These are phyloP conservation scores for Drosophila quadrilineata DNA, from an alignment of 1,140 invertebrate genomes.

Conservation along the genomic window DNA sequence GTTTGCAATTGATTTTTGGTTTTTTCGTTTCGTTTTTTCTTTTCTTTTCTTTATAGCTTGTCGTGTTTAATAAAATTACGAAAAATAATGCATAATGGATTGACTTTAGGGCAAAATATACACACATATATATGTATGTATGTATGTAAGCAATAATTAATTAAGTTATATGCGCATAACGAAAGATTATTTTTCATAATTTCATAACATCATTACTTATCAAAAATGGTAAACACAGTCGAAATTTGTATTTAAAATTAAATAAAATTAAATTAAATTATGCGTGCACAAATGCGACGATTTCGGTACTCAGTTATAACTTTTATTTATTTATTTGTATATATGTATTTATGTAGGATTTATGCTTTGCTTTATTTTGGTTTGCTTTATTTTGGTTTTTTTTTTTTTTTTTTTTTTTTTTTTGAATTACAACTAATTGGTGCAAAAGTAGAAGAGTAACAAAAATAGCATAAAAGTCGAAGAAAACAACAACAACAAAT, in stretches of 20 bases:
- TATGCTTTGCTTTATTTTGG: too few relatives aligned
- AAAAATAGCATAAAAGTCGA: too few relatives aligned
- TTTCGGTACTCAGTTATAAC: constrained; percentile 30
- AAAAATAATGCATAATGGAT: constrained; percentile 45
- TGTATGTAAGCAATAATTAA: constrained; percentile 32
- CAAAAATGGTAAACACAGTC: constrained; percentile 41
- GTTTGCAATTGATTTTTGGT: constrained; percentile 8
- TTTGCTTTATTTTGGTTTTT: constrained; percentile 13
- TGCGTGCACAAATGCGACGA: constrained; percentile 79
- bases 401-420: constrained; percentile 9
- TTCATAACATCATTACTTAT: constrained; percentile 34
- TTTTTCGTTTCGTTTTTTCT: constrained; percentile 3
- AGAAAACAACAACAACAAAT: too few relatives aligned
- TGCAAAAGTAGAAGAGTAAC: constrained; percentile 48
- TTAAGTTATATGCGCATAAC: constrained; percentile 39
- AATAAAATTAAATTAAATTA: constrained; percentile 63
- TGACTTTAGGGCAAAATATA: constrained; percentile 41
- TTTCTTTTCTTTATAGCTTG: constrained; percentile 4
- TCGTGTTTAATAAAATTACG: constrained; percentile 20
- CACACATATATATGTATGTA: too few relatives aligned
- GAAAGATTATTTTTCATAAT: constrained; percentile 37
- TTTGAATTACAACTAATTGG: constrained; percentile 37
- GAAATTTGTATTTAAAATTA: constrained; percentile 39
- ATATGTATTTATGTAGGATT: too few relatives aligned
- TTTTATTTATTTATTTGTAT: neutral